Evolutionary conservation across 2,113 vertebrate species (phyloP).

Genomic region (Lophura nycthemera): DNA sequence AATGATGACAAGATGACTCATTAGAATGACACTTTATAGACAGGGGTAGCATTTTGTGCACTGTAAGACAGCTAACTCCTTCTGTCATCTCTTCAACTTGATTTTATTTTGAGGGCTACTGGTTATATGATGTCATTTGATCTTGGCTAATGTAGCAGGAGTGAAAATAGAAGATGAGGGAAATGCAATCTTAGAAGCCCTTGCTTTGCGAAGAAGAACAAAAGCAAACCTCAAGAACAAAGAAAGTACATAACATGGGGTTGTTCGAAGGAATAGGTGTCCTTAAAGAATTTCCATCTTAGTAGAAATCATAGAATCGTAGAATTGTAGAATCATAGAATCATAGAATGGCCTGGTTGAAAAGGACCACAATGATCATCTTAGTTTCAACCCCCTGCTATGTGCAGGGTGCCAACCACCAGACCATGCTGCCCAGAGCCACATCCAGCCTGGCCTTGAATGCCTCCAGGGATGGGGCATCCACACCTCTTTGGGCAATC

Average conservation of each 20-base stretch:
- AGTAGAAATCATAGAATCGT: background rate
- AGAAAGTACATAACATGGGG: background rate
- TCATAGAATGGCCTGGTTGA: too few species aligned
- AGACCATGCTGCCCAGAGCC: too few species aligned
- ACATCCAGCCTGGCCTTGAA: too few species aligned
- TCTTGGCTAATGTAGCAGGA: background rate
- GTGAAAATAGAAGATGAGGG: background rate
- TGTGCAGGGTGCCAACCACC: too few species aligned
- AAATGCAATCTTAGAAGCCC: background rate
- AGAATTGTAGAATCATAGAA: too few species aligned
- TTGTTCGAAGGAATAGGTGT: background rate
- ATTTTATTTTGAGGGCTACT: background rate
- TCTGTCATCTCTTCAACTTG: background rate
- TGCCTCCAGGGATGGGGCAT: too few species aligned
- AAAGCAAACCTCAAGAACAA: background rate
- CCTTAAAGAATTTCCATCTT: conserved; percentile 12
- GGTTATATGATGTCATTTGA: background rate
- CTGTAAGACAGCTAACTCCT: background rate
- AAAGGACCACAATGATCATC: too few species aligned
- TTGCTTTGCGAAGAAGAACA: background rate
- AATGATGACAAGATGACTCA: conserved; percentile 19
- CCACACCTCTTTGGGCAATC: too few species aligned
- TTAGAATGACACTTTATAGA: conserved; percentile 3
- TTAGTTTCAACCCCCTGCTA: too few species aligned
- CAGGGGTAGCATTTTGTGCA: background rate